Base-by-base conservation (phyloP, 2,888 invertebrate species). In the Pammene aurita region DNA sequence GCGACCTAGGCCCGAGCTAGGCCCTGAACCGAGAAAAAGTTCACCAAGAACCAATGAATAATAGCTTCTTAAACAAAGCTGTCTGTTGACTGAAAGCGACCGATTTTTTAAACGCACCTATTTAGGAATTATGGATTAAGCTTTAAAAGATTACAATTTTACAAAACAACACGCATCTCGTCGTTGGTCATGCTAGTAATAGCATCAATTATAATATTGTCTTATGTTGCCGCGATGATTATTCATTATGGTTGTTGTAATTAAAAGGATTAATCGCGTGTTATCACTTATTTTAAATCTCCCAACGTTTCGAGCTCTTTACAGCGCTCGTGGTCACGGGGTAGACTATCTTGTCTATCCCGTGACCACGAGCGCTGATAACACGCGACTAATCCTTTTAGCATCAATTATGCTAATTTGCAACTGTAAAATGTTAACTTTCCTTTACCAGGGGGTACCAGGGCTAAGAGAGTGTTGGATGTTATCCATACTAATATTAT, bases 1-100 rank as follows among this genome's bases (percentile, higher is more conserved):
- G n/a, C 48, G 66, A 34, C 66, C 56, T 66, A 57, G 57, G 57
- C 56, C 56, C 48, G 66, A 34, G 57, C 56, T 66, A 57, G 57
- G 57, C 56, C 56, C 50, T 63, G 57, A 64, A 64, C 55, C 44
- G 16, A 64, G 35, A 50, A 61, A 38, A 52, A 42, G 52, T 54
- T 52, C 63, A 55, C 14, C 42, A 50, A 41, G 35, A 18, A 50
- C 41, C 18, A n/a, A 52, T 63, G 34, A 34, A 54, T 54, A 54
- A 26, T 44, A 54, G 14, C 18, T 46, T 60, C 6, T 42, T 46
- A 54, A 54, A 54, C 34, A 34, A 54, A 54, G 54, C 54, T 54
- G 54, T 54, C 54, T n/a, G 34, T n/a, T 54, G 34, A 18, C 54
- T n/a, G 34, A 54, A 54, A 34, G n/a, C 34, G 52, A 52, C 26